Percentiles rank a stretch among this genome's conserved stretches.
Conservation (phyloP, 2,113 vertebrate species). For the Isichthys henryi region DNA sequence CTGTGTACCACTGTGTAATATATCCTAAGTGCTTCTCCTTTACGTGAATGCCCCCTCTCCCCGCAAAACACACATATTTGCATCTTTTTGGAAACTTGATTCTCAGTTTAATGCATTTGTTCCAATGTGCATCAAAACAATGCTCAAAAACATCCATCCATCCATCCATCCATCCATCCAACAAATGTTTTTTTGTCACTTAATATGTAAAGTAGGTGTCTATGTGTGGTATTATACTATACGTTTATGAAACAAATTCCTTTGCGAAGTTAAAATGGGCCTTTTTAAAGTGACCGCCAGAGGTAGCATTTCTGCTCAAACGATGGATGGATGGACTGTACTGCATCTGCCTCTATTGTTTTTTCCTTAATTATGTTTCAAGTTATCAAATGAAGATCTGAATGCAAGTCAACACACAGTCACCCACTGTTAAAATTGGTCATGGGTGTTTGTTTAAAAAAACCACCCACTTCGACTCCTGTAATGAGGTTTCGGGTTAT, state of each 20-base stretch:
- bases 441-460: background rate
- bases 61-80: background rate
- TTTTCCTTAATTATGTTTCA: background rate
- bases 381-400: background rate
- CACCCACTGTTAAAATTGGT: background rate
- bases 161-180: background rate
- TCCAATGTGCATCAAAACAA: background rate
- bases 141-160: background rate
- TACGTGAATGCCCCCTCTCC: background rate
- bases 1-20: background rate
- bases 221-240: background rate
- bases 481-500: background rate
- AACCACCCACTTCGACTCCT: background rate
- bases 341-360: background rate
- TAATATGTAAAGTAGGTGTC: background rate
- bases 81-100: background rate
- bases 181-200: background rate
- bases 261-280: background rate
- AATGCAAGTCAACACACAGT: background rate
- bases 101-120: background rate
- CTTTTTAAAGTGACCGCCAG: background rate
- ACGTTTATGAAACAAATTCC: background rate
- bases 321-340: background rate
- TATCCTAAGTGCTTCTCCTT: background rate
- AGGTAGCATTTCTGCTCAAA: background rate